These are phyloP conservation scores for Patella depressa DNA, from an alignment of 2,888 invertebrate species.

Conservation along the genomic window DNA sequence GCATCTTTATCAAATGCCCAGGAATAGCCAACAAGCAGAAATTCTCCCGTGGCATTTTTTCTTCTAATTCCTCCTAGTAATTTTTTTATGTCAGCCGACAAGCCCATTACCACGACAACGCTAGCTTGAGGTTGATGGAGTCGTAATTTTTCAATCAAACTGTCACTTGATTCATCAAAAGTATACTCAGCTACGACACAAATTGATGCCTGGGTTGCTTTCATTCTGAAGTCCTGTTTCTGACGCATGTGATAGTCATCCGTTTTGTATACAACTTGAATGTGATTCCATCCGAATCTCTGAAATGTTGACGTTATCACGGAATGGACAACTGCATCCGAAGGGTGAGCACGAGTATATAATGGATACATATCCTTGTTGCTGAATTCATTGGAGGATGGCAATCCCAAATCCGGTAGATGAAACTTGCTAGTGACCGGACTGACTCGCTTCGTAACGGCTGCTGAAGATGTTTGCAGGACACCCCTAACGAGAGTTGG, in stretches of 20 bases:
- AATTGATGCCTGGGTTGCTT: conserved; percentile 35
- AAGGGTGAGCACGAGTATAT: conserved; percentile 54
- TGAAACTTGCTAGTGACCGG: neutral
- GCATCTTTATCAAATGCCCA: conserved; percentile 43
- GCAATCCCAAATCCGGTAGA: conserved; percentile 72
- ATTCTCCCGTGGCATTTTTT: conserved; percentile 37
- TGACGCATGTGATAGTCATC: conserved; percentile 43
- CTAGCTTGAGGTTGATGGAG: conserved; percentile 43
- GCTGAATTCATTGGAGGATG: conserved; percentile 41
- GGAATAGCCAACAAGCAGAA: conserved; percentile 52
- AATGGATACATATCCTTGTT: conserved; percentile 45
- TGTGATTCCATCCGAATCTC: conserved; percentile 68
- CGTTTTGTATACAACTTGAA: conserved; percentile 65
- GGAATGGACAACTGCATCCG: conserved; percentile 47
- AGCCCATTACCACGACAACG: conserved; percentile 49
- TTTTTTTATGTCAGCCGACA: conserved; percentile 28
- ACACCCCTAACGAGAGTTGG: conserved; percentile 51
- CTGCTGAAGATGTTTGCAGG: conserved; percentile 39
- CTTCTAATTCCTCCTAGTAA: conserved; percentile 43
- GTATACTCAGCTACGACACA: conserved; percentile 49
- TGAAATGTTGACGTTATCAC: conserved; percentile 66
- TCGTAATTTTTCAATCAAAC: conserved; percentile 42
- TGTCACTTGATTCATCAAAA: neutral
- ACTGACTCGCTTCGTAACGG: neutral
- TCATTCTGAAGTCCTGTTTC: conserved; percentile 30